A percentile compares a stretch with the other conserved stretches of the same genome.
phyloP scores from a whole-genome alignment of 2,113 vertebrate genomes.

The Arothron firmamentum region DNA sequence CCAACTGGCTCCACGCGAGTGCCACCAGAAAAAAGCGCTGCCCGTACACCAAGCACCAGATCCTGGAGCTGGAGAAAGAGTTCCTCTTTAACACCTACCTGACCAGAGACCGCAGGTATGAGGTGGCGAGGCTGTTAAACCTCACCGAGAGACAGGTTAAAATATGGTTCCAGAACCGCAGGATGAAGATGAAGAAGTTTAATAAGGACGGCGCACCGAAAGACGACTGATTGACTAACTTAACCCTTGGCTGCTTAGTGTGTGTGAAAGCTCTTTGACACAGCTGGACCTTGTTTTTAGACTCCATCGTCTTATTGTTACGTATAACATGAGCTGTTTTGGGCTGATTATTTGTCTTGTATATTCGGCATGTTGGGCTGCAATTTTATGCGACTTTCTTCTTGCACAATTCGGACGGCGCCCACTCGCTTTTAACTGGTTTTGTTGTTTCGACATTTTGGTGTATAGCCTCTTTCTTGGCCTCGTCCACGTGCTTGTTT shows the following conservation, averaged over 20 bases:
- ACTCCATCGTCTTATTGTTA: slow-evolving; percentile 61
- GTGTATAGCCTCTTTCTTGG: slow-evolving; percentile 75
- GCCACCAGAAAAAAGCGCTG: slow-evolving; percentile 95
- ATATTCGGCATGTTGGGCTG: slow-evolving; percentile 65
- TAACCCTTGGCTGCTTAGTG: background rate
- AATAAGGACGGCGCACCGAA: slow-evolving; percentile 90
- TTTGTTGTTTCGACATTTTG: slow-evolving; percentile 70
- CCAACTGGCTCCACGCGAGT: slow-evolving; percentile 97
- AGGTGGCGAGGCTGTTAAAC: slow-evolving; percentile 90
- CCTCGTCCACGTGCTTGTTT: slow-evolving; percentile 83
- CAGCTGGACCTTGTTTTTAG: slow-evolving; percentile 62
- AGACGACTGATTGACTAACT: slow-evolving; percentile 77
- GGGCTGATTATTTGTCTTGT: slow-evolving; percentile 63
- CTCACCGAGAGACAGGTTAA: slow-evolving; percentile 97
- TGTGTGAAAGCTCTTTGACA: slow-evolving; percentile 37
- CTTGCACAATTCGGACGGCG: slow-evolving; percentile 88
- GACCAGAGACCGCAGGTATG: slow-evolving; percentile 95
- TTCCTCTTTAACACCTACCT: slow-evolving; percentile 98
- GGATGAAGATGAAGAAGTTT: slow-evolving; percentile 99
- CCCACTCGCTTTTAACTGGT: slow-evolving; percentile 64
- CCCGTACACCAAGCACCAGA: slow-evolving; percentile 95
- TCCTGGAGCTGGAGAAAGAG: slow-evolving; percentile 94
- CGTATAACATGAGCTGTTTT: slow-evolving; percentile 54
- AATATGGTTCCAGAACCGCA: slow-evolving; percentile 98
- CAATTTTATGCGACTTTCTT: slow-evolving; percentile 82